Evolutionary conservation across 2,888 invertebrate species (phyloP).

Genomic region (Eristalis pertinax): DNA sequence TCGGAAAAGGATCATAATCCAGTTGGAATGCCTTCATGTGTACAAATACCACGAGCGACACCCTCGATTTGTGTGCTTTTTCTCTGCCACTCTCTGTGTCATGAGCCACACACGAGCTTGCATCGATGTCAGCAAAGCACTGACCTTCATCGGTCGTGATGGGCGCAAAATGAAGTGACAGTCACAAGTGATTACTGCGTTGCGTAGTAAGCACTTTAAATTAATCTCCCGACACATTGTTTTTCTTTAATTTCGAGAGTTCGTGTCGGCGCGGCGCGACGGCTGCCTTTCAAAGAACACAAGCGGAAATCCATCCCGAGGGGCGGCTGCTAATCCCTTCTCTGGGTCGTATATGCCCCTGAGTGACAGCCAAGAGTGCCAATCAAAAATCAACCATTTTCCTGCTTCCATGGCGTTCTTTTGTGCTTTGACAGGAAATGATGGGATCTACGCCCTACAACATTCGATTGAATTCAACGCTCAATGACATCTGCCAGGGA

Average conservation of each 20-base stretch:
- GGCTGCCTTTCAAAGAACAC: background rate
- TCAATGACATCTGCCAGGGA: conserved; percentile 39
- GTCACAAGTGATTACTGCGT: conserved; percentile 32
- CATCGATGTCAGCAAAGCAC: background rate
- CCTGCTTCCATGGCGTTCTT: background rate
- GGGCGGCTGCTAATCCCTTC: background rate
- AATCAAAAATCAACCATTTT: conserved; percentile 37
- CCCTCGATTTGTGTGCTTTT: too few species aligned
- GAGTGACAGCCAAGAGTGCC: conserved; percentile 24
- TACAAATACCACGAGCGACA: background rate
- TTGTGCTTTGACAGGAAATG: background rate
- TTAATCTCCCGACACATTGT: conserved; percentile 29
- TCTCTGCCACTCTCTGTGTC: too few species aligned
- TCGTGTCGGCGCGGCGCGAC: background rate
- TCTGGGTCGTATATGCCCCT: background rate
- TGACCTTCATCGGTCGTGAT: background rate
- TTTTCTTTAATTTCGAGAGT: conserved; percentile 22
- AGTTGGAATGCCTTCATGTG: conserved; percentile 33
- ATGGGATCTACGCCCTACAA: background rate
- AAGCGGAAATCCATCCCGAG: background rate
- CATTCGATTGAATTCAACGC: conserved; percentile 39
- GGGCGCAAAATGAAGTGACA: conserved; percentile 36
- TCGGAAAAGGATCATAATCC: conserved; percentile 47
- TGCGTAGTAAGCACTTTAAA: conserved; percentile 20
- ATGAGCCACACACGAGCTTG: too few species aligned